phyloP scores from a whole-genome alignment of 2,888 invertebrate species.

The Leucophenga maculata region DNA sequence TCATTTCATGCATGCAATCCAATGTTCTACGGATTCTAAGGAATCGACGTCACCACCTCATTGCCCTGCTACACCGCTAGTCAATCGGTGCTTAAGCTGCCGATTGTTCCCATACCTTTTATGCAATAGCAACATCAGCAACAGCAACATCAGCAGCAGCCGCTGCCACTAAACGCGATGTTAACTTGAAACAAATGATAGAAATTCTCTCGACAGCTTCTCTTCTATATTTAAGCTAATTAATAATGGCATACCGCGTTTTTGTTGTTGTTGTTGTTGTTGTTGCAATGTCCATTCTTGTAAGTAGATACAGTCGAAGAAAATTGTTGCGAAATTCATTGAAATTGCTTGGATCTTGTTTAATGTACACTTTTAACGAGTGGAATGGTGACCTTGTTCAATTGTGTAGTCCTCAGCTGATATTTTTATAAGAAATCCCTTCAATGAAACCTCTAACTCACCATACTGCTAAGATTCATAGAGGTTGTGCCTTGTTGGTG shows the following conservation, averaged over 20 bases:
- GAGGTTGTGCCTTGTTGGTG: too few relatives aligned
- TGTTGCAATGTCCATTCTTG: neutral
- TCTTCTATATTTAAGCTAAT: constrained; percentile 12
- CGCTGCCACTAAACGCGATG: constrained; percentile 43
- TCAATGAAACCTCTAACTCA: too few relatives aligned
- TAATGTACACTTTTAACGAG: too few relatives aligned
- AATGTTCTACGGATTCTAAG: constrained; percentile 55
- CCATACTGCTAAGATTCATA: too few relatives aligned
- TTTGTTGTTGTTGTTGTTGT: constrained; percentile 6
- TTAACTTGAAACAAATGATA: constrained; percentile 56
- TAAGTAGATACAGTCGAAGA: too few relatives aligned
- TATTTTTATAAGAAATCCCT: too few relatives aligned
- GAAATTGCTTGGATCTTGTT: too few relatives aligned
- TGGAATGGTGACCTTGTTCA: too few relatives aligned
- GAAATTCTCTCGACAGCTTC: constrained; percentile 58
- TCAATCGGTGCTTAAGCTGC: neutral
- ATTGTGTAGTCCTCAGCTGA: too few relatives aligned
- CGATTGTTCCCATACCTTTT: neutral
- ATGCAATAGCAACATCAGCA: constrained; percentile 12
- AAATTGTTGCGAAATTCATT: too few relatives aligned
- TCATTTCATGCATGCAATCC: constrained; percentile 66
- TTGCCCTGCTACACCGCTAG: neutral
- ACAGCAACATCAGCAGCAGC: constrained; percentile 2
- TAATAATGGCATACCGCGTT: constrained; percentile 20
- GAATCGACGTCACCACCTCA: constrained; percentile 43